Evolutionary conservation across 2,888 invertebrate species (phyloP), one percentile per base, ranked within the genome.

Genomic region (Argyresthia goedartella): DNA sequence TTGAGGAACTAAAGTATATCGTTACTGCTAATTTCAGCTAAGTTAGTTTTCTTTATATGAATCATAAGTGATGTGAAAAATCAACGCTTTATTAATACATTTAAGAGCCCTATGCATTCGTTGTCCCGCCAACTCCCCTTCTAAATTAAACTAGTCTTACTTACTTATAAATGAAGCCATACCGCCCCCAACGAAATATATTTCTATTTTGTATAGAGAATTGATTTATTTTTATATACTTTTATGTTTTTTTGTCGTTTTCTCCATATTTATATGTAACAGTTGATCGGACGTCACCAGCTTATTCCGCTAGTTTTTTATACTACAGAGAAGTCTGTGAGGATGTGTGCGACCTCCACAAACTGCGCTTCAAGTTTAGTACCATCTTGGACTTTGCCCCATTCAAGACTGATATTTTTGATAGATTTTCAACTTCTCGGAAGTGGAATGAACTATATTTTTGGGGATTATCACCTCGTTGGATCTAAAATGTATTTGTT

Each of bases 211-310:
- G 25, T 46, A 77, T 72, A 76, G 75, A 77, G 71, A 76, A 76
- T 66, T 76, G 71, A 25, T 70, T 70, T 71, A 62, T 75, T 74
- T 72, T 67, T 65, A 58, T 59, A 60, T 74, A 72, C 76, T 75
- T 67, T 65, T 59, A 60, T 71, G 71, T 73, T 52, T 76, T 72
- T 71, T 68, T 70, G 50, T 50, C 50, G 41, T 50, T 50, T 50
- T 50, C 42, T 50, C 50, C 25, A 73, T 67, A 66, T 61, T 67
- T 67, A 67, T 65, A 62, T 73, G 70, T 77, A 76, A 74, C 69
- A 72, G 62, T 67, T 71, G 73, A 76, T 71, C 78, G 84, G 84
- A 85, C 84, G 84, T 75, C 72, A 77, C 78, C 69, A 76, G 75
- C 69, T 76, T 76, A 67, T 69, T 72, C 68, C 69, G 65, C 68